Evolutionary conservation across 2,888 invertebrate genomes (phyloP).

Genomic region (Lobophora halterata): DNA sequence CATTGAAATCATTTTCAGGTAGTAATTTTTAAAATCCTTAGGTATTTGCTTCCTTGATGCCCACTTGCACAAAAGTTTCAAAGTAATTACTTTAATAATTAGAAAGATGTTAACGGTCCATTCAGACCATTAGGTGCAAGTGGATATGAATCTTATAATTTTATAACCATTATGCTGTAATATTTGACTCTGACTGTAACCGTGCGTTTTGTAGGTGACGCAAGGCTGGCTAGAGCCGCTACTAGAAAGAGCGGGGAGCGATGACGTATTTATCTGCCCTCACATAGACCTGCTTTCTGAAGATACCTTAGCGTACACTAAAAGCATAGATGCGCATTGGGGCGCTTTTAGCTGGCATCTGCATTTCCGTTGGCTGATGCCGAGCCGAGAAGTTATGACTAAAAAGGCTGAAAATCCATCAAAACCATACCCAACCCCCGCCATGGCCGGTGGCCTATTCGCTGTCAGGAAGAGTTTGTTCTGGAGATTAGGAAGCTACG

Average conservation of each 20-base stretch:
- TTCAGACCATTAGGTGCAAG: no score
- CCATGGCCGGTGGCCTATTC: constrained; percentile 98
- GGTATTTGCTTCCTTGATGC: no score
- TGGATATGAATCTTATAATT: no score
- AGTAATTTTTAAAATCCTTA: no score
- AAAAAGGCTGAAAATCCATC: constrained; percentile 83
- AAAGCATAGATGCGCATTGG: constrained; percentile 97
- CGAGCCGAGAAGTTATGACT: constrained; percentile 83
- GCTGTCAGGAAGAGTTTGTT: constrained; percentile 92
- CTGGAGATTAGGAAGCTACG: constrained; percentile 90
- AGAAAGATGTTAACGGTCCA: no score
- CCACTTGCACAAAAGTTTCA: no score
- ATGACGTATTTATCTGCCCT: constrained; percentile 73
- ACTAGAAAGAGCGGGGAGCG: constrained; percentile 75
- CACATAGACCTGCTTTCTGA: constrained; percentile 90
- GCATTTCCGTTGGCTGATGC: constrained; percentile 93
- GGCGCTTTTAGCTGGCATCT: constrained; percentile 99
- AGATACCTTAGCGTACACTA: constrained; percentile 96
- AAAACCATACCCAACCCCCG: constrained; percentile 88
- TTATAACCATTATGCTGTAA: no score
- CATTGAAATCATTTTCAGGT: no score
- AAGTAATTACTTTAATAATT: no score
- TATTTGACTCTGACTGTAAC: no score
- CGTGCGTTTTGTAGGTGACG: constrained; percentile 59
- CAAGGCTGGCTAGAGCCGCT: constrained; percentile 84